phyloP scores from a whole-genome alignment of 1,140 invertebrate species.

The Atta colombica region DNA sequence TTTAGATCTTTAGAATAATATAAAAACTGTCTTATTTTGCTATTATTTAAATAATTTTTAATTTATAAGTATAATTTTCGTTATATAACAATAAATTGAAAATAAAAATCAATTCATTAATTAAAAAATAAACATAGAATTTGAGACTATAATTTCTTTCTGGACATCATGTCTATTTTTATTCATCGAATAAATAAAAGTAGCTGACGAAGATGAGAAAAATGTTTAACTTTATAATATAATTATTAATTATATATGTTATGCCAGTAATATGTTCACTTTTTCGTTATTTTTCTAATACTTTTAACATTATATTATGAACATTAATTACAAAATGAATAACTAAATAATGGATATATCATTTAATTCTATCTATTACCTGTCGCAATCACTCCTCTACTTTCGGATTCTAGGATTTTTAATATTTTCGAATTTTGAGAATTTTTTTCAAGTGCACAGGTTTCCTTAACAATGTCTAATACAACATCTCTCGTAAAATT shows the following conservation, averaged over 20 bases:
- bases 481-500: too few species aligned
- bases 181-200: neutral
- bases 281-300: neutral
- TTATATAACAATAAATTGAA: neutral
- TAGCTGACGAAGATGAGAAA: neutral
- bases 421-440: neutral
- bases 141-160: neutral
- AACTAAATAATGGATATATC: neutral
- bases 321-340: neutral
- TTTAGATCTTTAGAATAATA: conserved; percentile 1
- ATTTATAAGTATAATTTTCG: neutral
- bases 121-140: neutral
- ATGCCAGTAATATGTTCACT: neutral
- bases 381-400: neutral
- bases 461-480: too few species aligned
- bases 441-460: neutral
- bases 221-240: neutral
- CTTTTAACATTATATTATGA: neutral
- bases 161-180: neutral
- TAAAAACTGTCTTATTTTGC: neutral
- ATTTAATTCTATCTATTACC: neutral
- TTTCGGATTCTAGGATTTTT: neutral
- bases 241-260: neutral
- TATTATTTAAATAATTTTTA: neutral
- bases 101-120: neutral